Evolutionary conservation across 2,797 vertebrate genomes (phyloP).

Genomic region (Lacerta viridis): DNA sequence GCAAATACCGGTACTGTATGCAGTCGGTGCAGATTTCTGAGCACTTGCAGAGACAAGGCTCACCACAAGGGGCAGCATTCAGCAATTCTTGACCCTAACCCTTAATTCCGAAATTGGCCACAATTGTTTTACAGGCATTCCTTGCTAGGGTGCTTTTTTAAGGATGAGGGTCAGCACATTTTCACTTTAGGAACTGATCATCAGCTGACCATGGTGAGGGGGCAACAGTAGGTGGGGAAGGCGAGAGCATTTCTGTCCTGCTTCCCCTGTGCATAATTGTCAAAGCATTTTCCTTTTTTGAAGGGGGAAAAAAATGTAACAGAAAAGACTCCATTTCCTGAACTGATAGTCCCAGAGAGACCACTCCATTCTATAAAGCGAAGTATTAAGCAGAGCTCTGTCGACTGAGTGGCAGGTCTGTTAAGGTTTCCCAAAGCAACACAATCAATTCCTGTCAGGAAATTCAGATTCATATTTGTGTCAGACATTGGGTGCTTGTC

Average conservation of each 20-base stretch:
- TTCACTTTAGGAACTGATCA: neutral
- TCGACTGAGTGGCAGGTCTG: conserved; percentile 72
- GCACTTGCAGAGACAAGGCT: no score
- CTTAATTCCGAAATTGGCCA: neutral
- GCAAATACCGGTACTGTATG: no score
- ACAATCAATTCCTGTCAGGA: conserved; percentile 70
- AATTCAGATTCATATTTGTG: conserved; percentile 75
- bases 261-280: conserved; percentile 28
- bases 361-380: conserved; percentile 63
- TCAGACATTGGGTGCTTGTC: conserved; percentile 68
- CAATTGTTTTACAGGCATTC: no score
- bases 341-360: conserved; percentile 60
- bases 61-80: no score
- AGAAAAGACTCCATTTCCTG: conserved; percentile 55
- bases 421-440: conserved; percentile 70
- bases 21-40: no score
- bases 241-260: neutral
- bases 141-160: neutral
- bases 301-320: neutral
- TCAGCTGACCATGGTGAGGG: neutral
- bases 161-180: neutral
- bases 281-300: conserved; percentile 41
- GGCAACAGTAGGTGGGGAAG: neutral
- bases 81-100: neutral
- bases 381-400: conserved; percentile 67